Evolutionary conservation across 2,113 vertebrate genomes (phyloP), one percentile per base, ranked within the genome.

Genomic region (Baryphthengus martii): DNA sequence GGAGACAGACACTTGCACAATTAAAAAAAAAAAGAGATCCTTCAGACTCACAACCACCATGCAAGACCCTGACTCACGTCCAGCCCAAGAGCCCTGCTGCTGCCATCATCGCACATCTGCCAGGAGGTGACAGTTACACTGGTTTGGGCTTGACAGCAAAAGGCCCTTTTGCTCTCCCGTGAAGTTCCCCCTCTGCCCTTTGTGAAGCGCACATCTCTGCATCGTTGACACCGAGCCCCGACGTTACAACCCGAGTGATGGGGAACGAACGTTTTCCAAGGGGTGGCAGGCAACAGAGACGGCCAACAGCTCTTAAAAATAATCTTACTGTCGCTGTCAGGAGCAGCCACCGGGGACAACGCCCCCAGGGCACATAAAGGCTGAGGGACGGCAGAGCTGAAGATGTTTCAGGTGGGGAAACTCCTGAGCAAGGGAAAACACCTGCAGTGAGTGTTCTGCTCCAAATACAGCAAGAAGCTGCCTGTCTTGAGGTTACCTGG

Each of bases 101-200:
- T 85, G 93, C 96, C 92, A 94, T 95, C 95, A 85, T 77, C 17
- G 5, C 62, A 13, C 72, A 81, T 89, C 77, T 77, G 65, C 71
- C 92, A 92, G 85, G 55, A 78, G 95, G 68, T 16, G 86, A 93
- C 94, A 85, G 73, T 91, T 90, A 93, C 86, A 70, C 87, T 83
- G 74, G 61, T 91, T 92, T 28, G 53, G 82, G 49, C 87, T 75
- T 78, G 90, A 95, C 86, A 85, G 85, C 50, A 75, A 95, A 88
- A 95, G 52, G 63, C 35, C 56, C 42, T 91, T 96, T 80, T 91
- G 83, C 90, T 96, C 95, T 95, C 62, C 49, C 59, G 26, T 49
- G 66, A 89, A 77, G 88, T 49, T 93, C 73, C 52, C 76, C 65
- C 29, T 37, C 79, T 33, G 75, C 53, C 85, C 88, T 92, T 76